Evolutionary conservation across 2,888 invertebrate genomes (phyloP).

Genomic region (Stenodema calcarata): DNA sequence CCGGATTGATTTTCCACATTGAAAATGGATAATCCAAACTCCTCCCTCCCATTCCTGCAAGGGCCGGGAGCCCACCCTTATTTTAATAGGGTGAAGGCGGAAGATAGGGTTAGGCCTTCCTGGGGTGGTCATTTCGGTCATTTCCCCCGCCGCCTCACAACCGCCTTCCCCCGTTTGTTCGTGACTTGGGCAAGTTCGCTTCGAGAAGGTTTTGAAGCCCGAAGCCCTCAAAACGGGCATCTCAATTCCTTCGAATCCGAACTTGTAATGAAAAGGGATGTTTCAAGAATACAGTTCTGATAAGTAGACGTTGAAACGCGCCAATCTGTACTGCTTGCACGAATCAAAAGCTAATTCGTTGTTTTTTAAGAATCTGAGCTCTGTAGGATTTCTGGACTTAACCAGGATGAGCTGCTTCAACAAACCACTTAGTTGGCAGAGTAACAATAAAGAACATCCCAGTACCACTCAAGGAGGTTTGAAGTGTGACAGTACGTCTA

Average conservation of each 20-base stretch:
- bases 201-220: neutral
- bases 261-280: neutral
- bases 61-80: conserved; percentile 1
- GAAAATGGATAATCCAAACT: conserved; percentile 28
- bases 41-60: neutral
- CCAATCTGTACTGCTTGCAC: too few relatives aligned
- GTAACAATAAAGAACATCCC: too few relatives aligned
- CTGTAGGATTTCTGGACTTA: too few relatives aligned
- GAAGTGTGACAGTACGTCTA: too few relatives aligned
- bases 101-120: neutral
- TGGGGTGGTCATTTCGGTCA: neutral
- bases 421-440: too few relatives aligned
- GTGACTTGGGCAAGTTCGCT: neutral
- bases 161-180: neutral
- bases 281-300: neutral
- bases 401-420: too few relatives aligned
- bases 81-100: neutral
- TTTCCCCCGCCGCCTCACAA: neutral
- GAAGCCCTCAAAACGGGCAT: neutral
- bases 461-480: too few relatives aligned
- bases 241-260: neutral
- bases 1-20: conserved; percentile 31
- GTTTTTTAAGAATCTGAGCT: too few relatives aligned
- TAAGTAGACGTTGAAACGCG: too few relatives aligned
- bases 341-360: too few relatives aligned